These are phyloP conservation scores for Amblyopsis rosae DNA, from an alignment of 2,113 vertebrate species.

Conservation along the genomic window DNA sequence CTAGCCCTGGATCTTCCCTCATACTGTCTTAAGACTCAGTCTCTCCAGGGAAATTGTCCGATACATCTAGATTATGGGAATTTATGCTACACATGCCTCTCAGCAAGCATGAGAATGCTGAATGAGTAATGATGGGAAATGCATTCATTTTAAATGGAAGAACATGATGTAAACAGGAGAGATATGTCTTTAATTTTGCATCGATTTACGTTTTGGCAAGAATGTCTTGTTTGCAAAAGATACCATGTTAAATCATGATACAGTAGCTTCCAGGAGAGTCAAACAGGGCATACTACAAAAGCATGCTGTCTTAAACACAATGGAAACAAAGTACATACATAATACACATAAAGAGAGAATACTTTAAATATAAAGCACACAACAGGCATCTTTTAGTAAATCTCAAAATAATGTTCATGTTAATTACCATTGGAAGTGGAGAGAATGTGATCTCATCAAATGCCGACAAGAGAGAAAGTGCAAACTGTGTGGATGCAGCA, in stretches of 20 bases:
- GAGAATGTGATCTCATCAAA: slow-evolving; percentile 2
- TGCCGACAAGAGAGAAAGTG: slow-evolving; percentile 7
- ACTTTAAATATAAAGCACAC: neutral
- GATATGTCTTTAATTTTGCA: slow-evolving; percentile 20
- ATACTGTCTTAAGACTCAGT: neutral
- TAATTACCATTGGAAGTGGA: neutral
- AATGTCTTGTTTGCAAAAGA: too few species aligned
- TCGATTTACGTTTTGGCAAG: slow-evolving; percentile 13
- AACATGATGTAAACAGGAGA: slow-evolving; percentile 15
- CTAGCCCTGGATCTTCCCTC: neutral
- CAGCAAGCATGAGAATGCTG: slow-evolving; percentile 7
- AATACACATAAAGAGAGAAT: neutral
- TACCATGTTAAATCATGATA: too few species aligned
- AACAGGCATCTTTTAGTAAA: slow-evolving; percentile 2
- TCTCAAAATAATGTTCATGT: neutral
- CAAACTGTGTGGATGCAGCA: slow-evolving; percentile 10
- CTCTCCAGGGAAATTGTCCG: slow-evolving; percentile 31
- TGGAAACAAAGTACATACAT: neutral
- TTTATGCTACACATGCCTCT: slow-evolving; percentile 19
- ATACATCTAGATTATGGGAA: slow-evolving; percentile 35
- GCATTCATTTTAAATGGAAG: slow-evolving; percentile 21
- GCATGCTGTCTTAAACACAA: neutral
- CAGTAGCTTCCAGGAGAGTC: neutral
- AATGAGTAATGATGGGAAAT: slow-evolving; percentile 29
- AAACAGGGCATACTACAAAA: neutral